Evolutionary conservation across 2,888 invertebrate genomes (phyloP), one percentile per base, ranked within the genome.

Genomic region (Nomada hirtipes): DNA sequence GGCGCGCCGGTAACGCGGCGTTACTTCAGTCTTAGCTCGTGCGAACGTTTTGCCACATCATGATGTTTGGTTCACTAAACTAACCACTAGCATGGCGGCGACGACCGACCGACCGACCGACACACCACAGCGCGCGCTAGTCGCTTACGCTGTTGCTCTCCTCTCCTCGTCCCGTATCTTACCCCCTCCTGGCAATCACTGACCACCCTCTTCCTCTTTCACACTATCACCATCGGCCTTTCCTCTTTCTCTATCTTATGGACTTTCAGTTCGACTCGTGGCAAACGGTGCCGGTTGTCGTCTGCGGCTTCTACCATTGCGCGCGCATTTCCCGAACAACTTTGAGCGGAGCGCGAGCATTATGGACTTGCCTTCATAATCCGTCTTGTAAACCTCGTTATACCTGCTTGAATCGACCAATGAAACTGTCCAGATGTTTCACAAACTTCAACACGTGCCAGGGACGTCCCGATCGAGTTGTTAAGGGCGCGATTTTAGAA

Each of bases 21-120:
- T 87, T 87, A 79, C 85, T 88, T 85, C 81, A 85, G 89, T 86
- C 87, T 91, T 88, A 92, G 89, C 90, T 92, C 88, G 89, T 90
- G 87, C 87, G 88, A 91, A 90, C 92, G 92, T 92, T 93, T 90
- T 93, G 94, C 94, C 94, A 94, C 94, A 94, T 94, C 93, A 93
- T 93, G 92, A 93, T 92, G 92, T 93, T 92, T 91, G 91, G 90
- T 91, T 91, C 93, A 93, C 93, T 93, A 93, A 92, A 93, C 93
- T 91, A 93, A 91, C 91, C 92, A 92, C 91, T 91, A 87, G 92
- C 90, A 91, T 90, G 90, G 91, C 91, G 91, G 90, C 90, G 90
- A 84, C 87, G 87, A 87, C 87, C 87, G 88, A 86, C 88, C 89
- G 89, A 89, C 90, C 86, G 86, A 89, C 88, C 79, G 85, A 88